Evolutionary conservation across 2,888 invertebrate genomes (phyloP).

Genomic region (Ctenicera cuprea): DNA sequence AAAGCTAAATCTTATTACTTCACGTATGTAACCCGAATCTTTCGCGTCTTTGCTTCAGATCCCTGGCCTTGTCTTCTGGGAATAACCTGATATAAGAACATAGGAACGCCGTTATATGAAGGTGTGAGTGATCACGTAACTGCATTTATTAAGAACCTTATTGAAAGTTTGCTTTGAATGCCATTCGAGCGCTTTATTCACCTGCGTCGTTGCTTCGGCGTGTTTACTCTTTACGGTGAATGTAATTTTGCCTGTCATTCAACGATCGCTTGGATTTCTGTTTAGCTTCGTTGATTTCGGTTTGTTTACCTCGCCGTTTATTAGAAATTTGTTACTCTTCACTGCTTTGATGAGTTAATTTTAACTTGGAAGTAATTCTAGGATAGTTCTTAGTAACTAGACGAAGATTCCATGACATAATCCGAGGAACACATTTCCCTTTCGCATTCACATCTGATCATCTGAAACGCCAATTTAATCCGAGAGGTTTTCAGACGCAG

Average conservation of each 20-base stretch:
- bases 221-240: slow-evolving; percentile 24
- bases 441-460: too few relatives aligned
- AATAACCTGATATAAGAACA: slow-evolving; percentile 15
- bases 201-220: not conserved
- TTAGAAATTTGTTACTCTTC: slow-evolving; percentile 30
- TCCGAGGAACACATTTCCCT: not conserved
- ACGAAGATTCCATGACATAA: too few relatives aligned
- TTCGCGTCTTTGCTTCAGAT: not conserved
- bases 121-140: slow-evolving; percentile 19
- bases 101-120: not conserved
- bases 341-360: slow-evolving; percentile 14
- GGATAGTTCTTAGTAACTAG: not conserved
- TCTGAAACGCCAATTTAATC: slow-evolving; percentile 4
- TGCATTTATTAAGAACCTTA: not conserved
- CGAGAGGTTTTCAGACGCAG: not conserved
- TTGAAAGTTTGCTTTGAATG: not conserved
- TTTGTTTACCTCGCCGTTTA: slow-evolving; percentile 28
- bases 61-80: not conserved
- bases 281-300: slow-evolving; percentile 22
- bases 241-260: slow-evolving; percentile 30
- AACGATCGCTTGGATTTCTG: slow-evolving; percentile 15
- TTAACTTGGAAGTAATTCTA: not conserved
- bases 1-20: not conserved
- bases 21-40: slow-evolving; percentile 21
- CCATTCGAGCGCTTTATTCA: not conserved